Base-by-base conservation (phyloP, 2,888 invertebrate species). In the Petrolisthes cinctipes region DNA sequence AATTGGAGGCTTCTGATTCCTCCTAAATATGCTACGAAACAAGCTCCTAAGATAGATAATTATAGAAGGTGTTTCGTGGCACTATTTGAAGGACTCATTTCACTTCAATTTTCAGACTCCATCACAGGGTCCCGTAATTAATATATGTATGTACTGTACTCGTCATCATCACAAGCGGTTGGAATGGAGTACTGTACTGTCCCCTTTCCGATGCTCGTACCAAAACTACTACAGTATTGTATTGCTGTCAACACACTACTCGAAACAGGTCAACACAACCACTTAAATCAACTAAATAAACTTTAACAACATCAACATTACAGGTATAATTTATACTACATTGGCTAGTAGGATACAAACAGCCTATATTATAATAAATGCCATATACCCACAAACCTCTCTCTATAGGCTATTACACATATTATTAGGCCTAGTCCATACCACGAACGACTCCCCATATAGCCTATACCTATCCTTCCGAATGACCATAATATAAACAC, bases 161-260 rank as follows among this genome's bases (percentile, higher is more conserved):
- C 37, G 37, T 2, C 37, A 37, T 37, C 37, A 37, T 37, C 37
- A 37, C 37, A 37, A 37, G 37, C 37, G 37, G 37, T 37, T 37
- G 37, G 37, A 37, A 37, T 37, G 37, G 4, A 37, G 37, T 37
- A 37, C 37, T 37, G 37, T 37, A 37, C 37, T 37, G 37, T 37
- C 37, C 37, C 37, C 37, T 37, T 79, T 9, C 51, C 17, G 9
- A 79, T 79, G 23, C 9, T 56, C 53, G 54, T 56, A 81, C 23
- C 53, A 53, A 9, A 78, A 53, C 11, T 17, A n/a, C 53, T 23
- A 4, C 51, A 5, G 37, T 75, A 5, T 75, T 23, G 51, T 78
- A 78, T 61, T 61, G 61, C 61, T 61, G 11, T 61, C 54, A 78
- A 78, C 78, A 53, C 54, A 14, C 78, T 78, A 78, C 78, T 53